Evolutionary conservation across 1,140 invertebrate species (phyloP), one percentile per base, ranked within the genome.

Genomic region (Drosophila auraria): DNA sequence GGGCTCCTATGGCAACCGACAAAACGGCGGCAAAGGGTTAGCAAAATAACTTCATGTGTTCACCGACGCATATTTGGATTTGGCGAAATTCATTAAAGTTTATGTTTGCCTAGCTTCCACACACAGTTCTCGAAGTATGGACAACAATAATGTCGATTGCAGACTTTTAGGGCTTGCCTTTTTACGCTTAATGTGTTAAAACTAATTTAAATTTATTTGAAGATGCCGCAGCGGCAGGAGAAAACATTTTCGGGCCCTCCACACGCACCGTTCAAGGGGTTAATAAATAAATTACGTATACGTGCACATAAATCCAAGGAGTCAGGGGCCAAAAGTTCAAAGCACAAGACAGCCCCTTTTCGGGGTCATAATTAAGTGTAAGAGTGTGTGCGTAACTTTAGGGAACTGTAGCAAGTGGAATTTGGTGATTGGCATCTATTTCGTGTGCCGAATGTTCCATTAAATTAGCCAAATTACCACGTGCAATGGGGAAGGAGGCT

Each of bases 131-230:
- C 54, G 53, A 63, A 38, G 56, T 65, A 51, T 40, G 54, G 69
- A 78, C 54, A 75, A 70, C 44, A 65, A 78, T 78, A 78, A 71
- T 89, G 83, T 82, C 84, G 81, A 80, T 89, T 64, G 54, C 78
- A 72, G 80, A 74, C 81, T 79, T 84, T 89, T 78, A 63, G 81
- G 80, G 83, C 72, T 62, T 71, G 78, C 86, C 82, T 82, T 82
- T 87, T 81, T 89, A 82, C 84, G 84, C 86, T 82, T 90, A 90
- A 90, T 90, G 82, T 90, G 86, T 86, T 90, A 90, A 90, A 90
- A 90, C 86, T 90, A 90, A 90, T 90, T 90, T 90, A 90, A 90
- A 90, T 90, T 90, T 90, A 90, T 90, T 90, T 90, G 76, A 86
- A 89, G 82, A 89, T 82, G 66, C 86, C 70, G 23, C 51, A 68